Conservation (phyloP, 2,797 vertebrate genomes). For the Sphaeramia orbicularis region DNA sequence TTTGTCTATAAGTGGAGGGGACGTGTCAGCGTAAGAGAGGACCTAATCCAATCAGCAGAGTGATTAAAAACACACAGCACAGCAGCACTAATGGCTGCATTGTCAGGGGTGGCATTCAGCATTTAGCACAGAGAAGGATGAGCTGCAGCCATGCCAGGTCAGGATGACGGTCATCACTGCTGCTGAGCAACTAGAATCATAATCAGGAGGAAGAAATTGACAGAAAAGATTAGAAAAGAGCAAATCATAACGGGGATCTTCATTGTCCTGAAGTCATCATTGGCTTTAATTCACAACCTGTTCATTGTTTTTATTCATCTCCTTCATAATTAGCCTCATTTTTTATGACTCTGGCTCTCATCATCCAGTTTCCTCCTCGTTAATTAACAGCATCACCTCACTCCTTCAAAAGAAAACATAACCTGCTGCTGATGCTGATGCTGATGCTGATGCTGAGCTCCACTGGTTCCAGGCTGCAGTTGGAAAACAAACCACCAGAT, state of each 20-base stretch:
- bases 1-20: conserved; percentile 70
- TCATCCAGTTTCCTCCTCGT: conserved; percentile 29
- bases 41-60: conserved; percentile 73
- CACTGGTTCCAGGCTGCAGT: conserved; percentile 52
- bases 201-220: conserved; percentile 9
- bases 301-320: conserved; percentile 27
- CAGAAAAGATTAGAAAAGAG: background rate
- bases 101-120: conserved; percentile 62
- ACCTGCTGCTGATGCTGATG: conserved; percentile 2
- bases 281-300: conserved; percentile 23
- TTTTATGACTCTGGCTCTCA: conserved; percentile 34
- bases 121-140: conserved; percentile 47
- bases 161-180: conserved; percentile 14
- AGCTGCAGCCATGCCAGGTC: conserved; percentile 30
- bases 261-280: background rate
- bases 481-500: conserved; percentile 68
- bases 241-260: conserved; percentile 7
- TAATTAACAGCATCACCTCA: conserved; percentile 48
- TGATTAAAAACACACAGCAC: conserved; percentile 77
- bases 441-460: conserved; percentile 19
- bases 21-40: conserved; percentile 64
- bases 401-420: background rate
- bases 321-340: conserved; percentile 36
- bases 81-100: conserved; percentile 72
- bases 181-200: conserved; percentile 23